These are phyloP conservation scores for Azemiops feae DNA, from an alignment of 2,113 vertebrate species.

Conservation along the genomic window DNA sequence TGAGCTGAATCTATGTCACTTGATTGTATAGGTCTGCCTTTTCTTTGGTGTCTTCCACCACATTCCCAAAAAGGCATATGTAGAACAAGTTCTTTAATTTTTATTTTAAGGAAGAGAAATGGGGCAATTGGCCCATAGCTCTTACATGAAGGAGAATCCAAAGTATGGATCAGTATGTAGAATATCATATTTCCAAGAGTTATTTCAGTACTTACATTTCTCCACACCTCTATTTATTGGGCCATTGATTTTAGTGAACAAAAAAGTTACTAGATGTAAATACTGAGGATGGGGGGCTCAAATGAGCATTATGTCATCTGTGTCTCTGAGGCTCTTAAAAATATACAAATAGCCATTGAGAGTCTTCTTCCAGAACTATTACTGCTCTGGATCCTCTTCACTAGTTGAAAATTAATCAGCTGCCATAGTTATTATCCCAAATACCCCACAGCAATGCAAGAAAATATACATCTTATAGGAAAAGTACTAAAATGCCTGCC, in stretches of 20 bases:
- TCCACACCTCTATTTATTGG: neutral
- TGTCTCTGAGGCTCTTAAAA: neutral
- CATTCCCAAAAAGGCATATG: neutral
- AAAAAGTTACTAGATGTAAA: neutral
- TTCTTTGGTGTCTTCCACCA: neutral
- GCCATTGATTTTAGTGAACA: neutral
- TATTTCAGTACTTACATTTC: neutral
- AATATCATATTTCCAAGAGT: neutral
- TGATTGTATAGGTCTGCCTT: neutral
- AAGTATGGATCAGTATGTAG: neutral
- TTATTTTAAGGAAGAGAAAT: neutral
- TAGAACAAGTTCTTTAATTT: neutral
- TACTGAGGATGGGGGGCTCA: neutral
- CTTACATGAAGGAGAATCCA: neutral
- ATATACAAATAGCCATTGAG: neutral
- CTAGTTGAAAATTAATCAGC: neutral
- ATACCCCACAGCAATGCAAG: neutral
- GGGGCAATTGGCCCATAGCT: neutral
- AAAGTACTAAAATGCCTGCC: neutral
- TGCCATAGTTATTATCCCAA: neutral
- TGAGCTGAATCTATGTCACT: neutral
- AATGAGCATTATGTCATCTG: neutral
- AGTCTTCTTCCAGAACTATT: neutral
- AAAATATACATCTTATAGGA: neutral
- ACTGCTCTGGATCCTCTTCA: neutral